Evolutionary conservation across 2,888 invertebrate species (phyloP).

Genomic region (Yponomeuta plumbellus): DNA sequence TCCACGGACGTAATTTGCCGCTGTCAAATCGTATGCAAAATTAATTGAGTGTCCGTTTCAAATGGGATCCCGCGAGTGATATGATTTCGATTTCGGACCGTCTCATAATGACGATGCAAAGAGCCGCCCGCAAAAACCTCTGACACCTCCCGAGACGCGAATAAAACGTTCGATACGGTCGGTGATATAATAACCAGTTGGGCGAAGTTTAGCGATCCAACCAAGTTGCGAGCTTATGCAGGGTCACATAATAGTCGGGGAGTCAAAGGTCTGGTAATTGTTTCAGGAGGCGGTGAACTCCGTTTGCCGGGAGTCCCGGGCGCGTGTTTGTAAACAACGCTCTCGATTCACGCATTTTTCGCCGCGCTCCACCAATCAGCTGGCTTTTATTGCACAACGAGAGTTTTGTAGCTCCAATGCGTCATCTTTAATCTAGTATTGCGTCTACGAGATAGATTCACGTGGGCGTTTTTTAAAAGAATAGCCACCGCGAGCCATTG

Average conservation of each 20-base stretch:
- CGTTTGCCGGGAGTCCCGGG: constrained; percentile 28
- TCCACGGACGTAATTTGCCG: constrained; percentile 47
- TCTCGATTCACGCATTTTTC: constrained; percentile 48
- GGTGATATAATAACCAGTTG: background rate
- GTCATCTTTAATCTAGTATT: constrained; percentile 13
- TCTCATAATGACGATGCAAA: constrained; percentile 56
- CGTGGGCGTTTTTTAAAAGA: background rate
- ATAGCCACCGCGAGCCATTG: no score
- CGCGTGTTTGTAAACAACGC: constrained; percentile 60
- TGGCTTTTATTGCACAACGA: constrained; percentile 54
- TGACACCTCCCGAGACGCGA: constrained; percentile 40
- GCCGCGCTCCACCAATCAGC: constrained; percentile 48
- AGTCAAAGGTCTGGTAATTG: constrained; percentile 41
- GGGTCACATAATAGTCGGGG: constrained; percentile 30
- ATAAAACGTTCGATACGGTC: constrained; percentile 1
- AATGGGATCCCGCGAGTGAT: constrained; percentile 44
- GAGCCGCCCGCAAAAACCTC: constrained; percentile 46
- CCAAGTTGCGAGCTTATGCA: constrained; percentile 19
- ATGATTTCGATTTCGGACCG: constrained; percentile 53
- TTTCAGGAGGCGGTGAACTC: constrained; percentile 33
- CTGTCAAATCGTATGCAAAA: constrained; percentile 62
- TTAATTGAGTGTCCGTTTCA: constrained; percentile 60
- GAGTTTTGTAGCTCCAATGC: constrained; percentile 42
- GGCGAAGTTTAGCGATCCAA: background rate
- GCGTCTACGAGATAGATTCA: background rate